phyloP scores from a whole-genome alignment of 2,888 invertebrate genomes.

The Hoplodrina ambigua region DNA sequence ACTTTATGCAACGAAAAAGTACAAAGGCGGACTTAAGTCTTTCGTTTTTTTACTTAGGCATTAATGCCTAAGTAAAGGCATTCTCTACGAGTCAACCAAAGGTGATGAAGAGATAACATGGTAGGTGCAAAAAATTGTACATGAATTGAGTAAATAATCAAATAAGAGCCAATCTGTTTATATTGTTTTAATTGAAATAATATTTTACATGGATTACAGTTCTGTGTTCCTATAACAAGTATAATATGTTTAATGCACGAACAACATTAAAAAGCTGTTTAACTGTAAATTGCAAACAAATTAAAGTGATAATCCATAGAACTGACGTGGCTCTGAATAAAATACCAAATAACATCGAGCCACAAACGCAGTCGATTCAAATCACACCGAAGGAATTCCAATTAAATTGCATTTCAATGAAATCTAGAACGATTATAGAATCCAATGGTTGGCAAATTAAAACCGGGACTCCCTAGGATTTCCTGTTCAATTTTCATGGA shows the following conservation, averaged over 20 bases:
- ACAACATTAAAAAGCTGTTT: neutral
- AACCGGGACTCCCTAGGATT: slow-evolving; percentile 83
- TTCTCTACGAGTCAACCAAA: too few relatives aligned
- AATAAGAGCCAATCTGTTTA: too few relatives aligned
- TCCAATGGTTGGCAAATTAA: slow-evolving; percentile 87
- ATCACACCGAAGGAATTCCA: slow-evolving; percentile 80
- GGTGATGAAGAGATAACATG: too few relatives aligned
- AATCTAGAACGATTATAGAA: slow-evolving; percentile 88
- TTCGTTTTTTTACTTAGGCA: too few relatives aligned
- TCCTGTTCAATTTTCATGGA: slow-evolving; percentile 86
- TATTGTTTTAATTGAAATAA: too few relatives aligned
- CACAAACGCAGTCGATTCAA: slow-evolving; percentile 78
- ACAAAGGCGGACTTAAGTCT: too few relatives aligned
- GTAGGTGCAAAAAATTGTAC: too few relatives aligned
- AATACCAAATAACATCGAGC: slow-evolving; percentile 66
- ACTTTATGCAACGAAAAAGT: too few relatives aligned
- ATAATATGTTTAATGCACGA: neutral
- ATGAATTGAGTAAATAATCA: too few relatives aligned
- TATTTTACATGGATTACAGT: too few relatives aligned
- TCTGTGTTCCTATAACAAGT: neutral
- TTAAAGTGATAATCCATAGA: slow-evolving; percentile 41
- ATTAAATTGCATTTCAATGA: slow-evolving; percentile 88
- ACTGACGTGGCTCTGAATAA: slow-evolving; percentile 54
- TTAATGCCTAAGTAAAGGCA: too few relatives aligned
- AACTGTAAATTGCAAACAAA: slow-evolving; percentile 28